Base-by-base conservation (phyloP, 2,888 invertebrate species). In the Pristionchus exspectatus region DNA sequence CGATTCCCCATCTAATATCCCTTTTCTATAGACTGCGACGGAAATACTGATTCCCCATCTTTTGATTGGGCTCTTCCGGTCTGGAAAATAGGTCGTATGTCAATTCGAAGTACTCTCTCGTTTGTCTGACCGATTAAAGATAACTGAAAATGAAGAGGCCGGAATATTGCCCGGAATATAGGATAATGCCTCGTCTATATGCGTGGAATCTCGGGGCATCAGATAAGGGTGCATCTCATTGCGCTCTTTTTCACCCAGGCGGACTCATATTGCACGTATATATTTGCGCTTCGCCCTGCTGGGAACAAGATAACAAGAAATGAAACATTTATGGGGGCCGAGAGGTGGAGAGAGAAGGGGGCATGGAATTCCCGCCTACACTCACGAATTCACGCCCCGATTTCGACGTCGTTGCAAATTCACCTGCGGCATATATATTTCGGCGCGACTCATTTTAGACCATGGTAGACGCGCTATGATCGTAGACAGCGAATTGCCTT, bases 281-380 rank as follows among this genome's bases (percentile, higher is more conserved):
- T 74, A 74, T 74, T 74, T 74, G 74, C 74, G 30, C 74, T 50
- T 72, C 7, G 21, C 24, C 33, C n/a, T n/a, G 44, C 30, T 38
- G 33, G 81, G n/a, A 50, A 44, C 81, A 81, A 81, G 81, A 81
- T 81, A 81, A 81, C 81, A 81, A 54, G 81, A 54, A n/a, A 44
- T 81, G 81, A 81, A 81, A n/a, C 9, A 81, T 81, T 50, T n/a
- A 81, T 50, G 81, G 81, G 7, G 81, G 21, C 27, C 10, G 81
- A 81, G 50, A 50, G 72, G 21, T 33, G 54, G 81, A 27, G 44
- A 18, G 81, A 81, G 50, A 12, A 30, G 21, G 27, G 27, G 81
- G 50, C 50, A 10, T 33, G n/a, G 50, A 27, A 30, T n/a, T 10
- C 81, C 81, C 81, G 50, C 81, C 81, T 81, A 81, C 54, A 50